These are phyloP conservation scores for Tachina fera DNA, from an alignment of 2,888 invertebrate genomes.

Conservation along the genomic window DNA sequence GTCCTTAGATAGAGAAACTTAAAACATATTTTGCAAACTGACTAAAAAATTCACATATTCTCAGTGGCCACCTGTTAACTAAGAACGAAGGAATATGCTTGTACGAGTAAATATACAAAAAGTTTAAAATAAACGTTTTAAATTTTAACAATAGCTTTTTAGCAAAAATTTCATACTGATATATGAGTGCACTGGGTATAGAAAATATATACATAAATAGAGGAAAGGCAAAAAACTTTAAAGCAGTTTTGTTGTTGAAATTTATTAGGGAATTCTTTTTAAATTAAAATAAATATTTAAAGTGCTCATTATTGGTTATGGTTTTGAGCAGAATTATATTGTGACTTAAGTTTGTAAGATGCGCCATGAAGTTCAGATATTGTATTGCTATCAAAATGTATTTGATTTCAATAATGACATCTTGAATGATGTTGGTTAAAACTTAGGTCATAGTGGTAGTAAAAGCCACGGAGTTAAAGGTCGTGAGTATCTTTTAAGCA, in stretches of 20 bases:
- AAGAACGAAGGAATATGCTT: background rate
- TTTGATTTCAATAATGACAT: too few relatives aligned
- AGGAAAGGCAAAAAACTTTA: background rate
- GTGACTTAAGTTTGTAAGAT: too few relatives aligned
- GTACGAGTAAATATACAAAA: background rate
- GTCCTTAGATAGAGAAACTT: slow-evolving; percentile 25
- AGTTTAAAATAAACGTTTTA: background rate
- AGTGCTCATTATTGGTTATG: too few relatives aligned
- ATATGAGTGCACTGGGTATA: background rate
- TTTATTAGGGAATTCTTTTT: background rate
- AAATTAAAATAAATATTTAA: too few relatives aligned
- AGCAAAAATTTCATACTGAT: background rate
- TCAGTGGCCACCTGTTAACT: slow-evolving; percentile 4
- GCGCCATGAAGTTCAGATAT: too few relatives aligned
- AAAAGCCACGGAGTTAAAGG: too few relatives aligned
- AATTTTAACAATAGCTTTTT: slow-evolving; percentile 7
- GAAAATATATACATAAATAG: background rate
- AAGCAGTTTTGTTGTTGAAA: background rate
- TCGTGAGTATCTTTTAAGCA: too few relatives aligned
- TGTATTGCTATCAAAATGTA: too few relatives aligned
- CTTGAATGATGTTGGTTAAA: too few relatives aligned
- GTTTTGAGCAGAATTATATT: too few relatives aligned
- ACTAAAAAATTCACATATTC: background rate
- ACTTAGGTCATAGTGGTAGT: too few relatives aligned
- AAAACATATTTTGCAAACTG: slow-evolving; percentile 30